Base-by-base conservation (phyloP, 2,113 vertebrate genomes). In the Callopanchax toddi region DNA sequence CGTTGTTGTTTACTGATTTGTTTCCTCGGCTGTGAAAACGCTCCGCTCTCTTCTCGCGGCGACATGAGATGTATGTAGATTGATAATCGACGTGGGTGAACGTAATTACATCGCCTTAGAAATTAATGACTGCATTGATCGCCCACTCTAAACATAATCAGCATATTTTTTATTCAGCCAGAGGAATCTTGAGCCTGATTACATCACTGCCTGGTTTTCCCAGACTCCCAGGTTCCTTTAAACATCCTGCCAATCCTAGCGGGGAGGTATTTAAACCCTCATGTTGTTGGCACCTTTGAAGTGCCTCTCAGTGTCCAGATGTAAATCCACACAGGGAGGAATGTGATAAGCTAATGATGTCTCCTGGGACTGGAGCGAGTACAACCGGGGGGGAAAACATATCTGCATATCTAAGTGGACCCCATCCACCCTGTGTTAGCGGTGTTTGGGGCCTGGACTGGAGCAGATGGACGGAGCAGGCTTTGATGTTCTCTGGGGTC, bases 261-360 rank as follows among this genome's bases (percentile, higher is more conserved):
- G 5, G 36, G 49, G 64, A 67, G 56, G 39, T 44, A 62, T 71
- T 75, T 61, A 79, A 81, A 74, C 52, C 43, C 65, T 57, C 37
- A 66, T 68, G 69, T 57, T 49, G 62, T 56, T 85, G 82, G 73
- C 82, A 86, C 65, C 84, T 85, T 89, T 90, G 85, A 89, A 82
- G 78, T 88, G 56, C 74, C 63, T 66, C 44, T 53, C 55, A 36
- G 52, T 73, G 77, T 85, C 83, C 83, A 86, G 73, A 89, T 84
- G 60, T 80, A 87, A 77, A 86, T 83, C 67, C 71, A 51, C 62
- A 74, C 56, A 18, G 58, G 64, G 67, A 80, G 83, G 58, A 82
- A 80, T 49, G 78, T 56, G 87, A 88, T 89, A 88, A 89, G 86
- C 86, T 91, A 90, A 91, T 89, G 86, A 88, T 25, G 71, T 89